phyloP scores from a whole-genome alignment of 2,888 invertebrate genomes.

The Calameuta pallipes region DNA sequence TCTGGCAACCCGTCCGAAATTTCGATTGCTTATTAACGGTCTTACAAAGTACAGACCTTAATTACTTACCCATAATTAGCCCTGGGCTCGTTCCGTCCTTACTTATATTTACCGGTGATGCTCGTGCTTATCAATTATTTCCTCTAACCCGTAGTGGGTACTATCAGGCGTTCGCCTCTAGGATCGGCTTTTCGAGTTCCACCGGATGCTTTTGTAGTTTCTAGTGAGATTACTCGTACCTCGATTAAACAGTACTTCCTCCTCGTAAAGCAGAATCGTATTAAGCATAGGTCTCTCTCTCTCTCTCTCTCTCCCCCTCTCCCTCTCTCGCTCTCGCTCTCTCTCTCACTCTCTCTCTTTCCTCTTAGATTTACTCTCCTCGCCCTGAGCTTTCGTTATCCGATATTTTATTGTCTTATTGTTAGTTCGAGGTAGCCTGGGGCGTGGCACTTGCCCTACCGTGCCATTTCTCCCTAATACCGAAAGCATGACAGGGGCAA shows the following conservation, averaged over 20 bases:
- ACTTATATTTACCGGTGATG: conserved; percentile 17
- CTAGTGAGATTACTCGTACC: neutral
- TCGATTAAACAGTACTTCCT: neutral
- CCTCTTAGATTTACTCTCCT: neutral
- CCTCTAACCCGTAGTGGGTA: neutral
- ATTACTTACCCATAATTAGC: conserved; percentile 29
- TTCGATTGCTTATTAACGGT: conserved; percentile 46
- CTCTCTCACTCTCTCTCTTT: too few species aligned
- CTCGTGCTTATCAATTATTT: neutral
- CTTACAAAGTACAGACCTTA: conserved; percentile 14
- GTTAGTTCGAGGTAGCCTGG: conserved; percentile 10
- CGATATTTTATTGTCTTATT: conserved; percentile 41
- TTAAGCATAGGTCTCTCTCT: neutral
- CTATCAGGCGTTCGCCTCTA: neutral
- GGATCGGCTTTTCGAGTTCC: neutral
- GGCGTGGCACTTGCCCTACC: conserved; percentile 2
- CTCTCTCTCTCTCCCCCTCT: too few species aligned
- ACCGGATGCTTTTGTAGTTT: neutral
- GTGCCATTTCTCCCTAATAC: neutral
- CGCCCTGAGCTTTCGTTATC: conserved; percentile 31
- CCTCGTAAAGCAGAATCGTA: neutral
- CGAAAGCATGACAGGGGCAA: neutral
- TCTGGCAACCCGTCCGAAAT: conserved; percentile 37
- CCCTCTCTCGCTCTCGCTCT: too few species aligned
- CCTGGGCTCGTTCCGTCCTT: conserved; percentile 16